phyloP scores from a whole-genome alignment of 2,888 invertebrate species.

The Cistogaster globosa region DNA sequence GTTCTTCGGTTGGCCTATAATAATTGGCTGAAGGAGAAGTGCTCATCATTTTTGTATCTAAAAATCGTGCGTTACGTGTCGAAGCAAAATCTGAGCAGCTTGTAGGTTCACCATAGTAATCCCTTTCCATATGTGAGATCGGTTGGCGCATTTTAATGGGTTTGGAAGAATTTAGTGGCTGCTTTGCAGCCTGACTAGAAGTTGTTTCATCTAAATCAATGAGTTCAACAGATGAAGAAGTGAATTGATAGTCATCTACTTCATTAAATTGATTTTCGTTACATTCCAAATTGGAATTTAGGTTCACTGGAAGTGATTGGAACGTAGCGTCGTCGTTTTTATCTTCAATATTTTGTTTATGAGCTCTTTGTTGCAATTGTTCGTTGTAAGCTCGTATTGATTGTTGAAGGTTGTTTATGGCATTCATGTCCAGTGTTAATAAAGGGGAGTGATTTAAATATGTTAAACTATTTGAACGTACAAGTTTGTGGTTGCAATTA shows the following conservation, averaged over 20 bases:
- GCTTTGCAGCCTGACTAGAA: constrained; percentile 14
- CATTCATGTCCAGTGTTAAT: constrained; percentile 78
- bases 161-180: constrained; percentile 26
- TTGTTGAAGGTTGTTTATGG: constrained; percentile 80
- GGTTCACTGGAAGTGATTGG: constrained; percentile 78
- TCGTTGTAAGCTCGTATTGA: constrained; percentile 80
- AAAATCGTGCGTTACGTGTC: constrained; percentile 80
- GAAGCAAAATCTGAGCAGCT: constrained; percentile 72
- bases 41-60: constrained; percentile 84
- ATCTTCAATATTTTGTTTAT: constrained; percentile 45
- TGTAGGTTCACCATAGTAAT: constrained; percentile 71
- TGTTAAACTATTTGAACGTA: constrained; percentile 79
- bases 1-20: constrained; percentile 91
- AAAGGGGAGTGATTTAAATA: constrained; percentile 74
- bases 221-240: constrained; percentile 63
- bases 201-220: constrained; percentile 74
- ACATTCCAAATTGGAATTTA: constrained; percentile 73
- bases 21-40: constrained; percentile 87
- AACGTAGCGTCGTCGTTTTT: constrained; percentile 73
- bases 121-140: not conserved
- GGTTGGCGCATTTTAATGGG: constrained; percentile 36
- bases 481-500: constrained; percentile 72
- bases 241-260: constrained; percentile 35
- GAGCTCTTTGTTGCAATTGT: constrained; percentile 74
- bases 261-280: constrained; percentile 76